These are phyloP conservation scores for Drosophila prolongata DNA, from an alignment of 2,888 invertebrate species.

Conservation along the genomic window DNA sequence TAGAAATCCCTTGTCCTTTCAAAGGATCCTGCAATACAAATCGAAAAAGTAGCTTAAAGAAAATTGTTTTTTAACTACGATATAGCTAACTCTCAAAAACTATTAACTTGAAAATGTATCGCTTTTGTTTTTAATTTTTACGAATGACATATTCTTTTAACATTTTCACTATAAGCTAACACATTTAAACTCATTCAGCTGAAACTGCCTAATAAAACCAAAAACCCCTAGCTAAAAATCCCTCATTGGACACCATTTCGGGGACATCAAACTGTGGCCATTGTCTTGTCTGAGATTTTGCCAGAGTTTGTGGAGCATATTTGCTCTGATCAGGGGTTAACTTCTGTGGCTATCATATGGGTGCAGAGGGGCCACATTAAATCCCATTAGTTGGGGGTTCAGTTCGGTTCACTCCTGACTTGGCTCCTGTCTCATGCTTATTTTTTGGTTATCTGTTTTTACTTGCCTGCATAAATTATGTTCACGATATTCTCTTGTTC, in stretches of 20 bases:
- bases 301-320: conserved; percentile 40
- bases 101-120: too few relatives aligned
- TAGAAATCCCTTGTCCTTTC: too few relatives aligned
- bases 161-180: accelerated
- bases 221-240: conserved; percentile 12
- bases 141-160: background rate
- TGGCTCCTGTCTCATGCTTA: conserved; percentile 38
- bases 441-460: conserved; percentile 19
- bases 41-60: too few relatives aligned
- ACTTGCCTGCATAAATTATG: conserved; percentile 68
- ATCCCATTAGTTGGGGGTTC: conserved; percentile 72
- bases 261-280: conserved; percentile 44
- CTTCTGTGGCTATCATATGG: conserved; percentile 49
- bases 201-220: conserved; percentile 1
- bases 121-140: too few relatives aligned
- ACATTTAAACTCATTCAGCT: background rate
- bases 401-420: conserved; percentile 27
- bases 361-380: conserved; percentile 39
- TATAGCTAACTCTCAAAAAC: too few relatives aligned
- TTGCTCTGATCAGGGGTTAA: conserved; percentile 40
- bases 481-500: conserved; percentile 56
- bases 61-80: too few relatives aligned
- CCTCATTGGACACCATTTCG: conserved; percentile 21
- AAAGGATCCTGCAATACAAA: too few relatives aligned
- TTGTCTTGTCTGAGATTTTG: conserved; percentile 62